Base-by-base conservation (phyloP, 1,140 invertebrate genomes). In the Epicauta chinensis region DNA sequence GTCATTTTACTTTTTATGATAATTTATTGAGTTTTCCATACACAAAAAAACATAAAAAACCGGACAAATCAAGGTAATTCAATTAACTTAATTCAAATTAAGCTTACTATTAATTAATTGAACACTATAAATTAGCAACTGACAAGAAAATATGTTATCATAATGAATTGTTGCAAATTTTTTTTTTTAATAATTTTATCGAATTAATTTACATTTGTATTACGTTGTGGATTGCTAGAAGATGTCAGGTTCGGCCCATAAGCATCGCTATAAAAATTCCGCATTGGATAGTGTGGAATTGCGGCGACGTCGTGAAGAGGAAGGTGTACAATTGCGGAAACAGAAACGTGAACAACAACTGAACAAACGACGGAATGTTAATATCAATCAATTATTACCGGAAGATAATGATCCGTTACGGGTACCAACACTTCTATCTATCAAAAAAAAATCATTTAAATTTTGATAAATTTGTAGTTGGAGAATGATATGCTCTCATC, bases 211-310 rank as follows among this genome's bases (percentile, higher is more conserved):
- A n/a, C n/a, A n/a, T n/a, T 23, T 23, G 23, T 23, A 23, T 23
- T 23, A 7, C 4, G 7, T 23, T 7, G 23, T n/a, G 7, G 7
- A 23, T 23, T 23, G 23, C 4, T 5, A 23, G 23, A 64, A 82
- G 81, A 89, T 89, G 86, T 89, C 85, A 61, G 78, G 78, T 53
- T 77, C 76, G 55, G 79, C 80, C 65, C 92, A 97, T 71, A 91
- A 93, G 66, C 87, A 93, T 72, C 85, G 91, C 53, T 98, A 98
- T 72, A 98, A 98, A 82, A 97, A 97, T 76, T 80, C 83, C 55
- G 91, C 86, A 3, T 72, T 97, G 56, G 93, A 96, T 73, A 89
- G 91, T 10, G 86, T 93, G 62, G 94, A 98, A 72, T 74, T 97
- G 50, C 76, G 96, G 15, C 80, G 94, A 45, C 75, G 95, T 39